A percentile compares a stretch with the other conserved stretches of the same genome.
Conservation (phyloP, 1,140 invertebrate genomes). For the Drosophila bocki region DNA sequence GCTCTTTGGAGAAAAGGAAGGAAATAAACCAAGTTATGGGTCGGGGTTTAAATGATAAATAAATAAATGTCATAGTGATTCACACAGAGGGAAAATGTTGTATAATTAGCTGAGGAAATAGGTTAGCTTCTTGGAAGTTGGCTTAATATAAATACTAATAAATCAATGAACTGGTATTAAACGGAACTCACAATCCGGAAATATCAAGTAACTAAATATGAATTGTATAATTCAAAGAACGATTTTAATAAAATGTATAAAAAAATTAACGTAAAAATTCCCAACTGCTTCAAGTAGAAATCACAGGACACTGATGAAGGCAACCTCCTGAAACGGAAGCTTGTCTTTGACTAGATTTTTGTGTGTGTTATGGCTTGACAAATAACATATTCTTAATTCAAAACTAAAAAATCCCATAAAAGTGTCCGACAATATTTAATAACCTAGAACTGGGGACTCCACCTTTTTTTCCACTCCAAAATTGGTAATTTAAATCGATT, state of each 20-base stretch:
- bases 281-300: not conserved
- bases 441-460: not conserved
- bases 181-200: no score
- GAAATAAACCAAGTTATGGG: slow-evolving; percentile 28
- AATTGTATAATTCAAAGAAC: not conserved
- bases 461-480: slow-evolving; percentile 14
- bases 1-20: slow-evolving; percentile 31
- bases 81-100: not conserved
- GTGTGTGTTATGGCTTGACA: no score
- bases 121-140: slow-evolving; percentile 24
- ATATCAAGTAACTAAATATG: not conserved
- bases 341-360: not conserved
- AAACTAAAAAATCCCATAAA: not conserved
- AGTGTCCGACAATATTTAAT: not conserved
- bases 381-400: not conserved
- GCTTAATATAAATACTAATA: not conserved
- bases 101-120: slow-evolving; percentile 6
- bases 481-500: slow-evolving; percentile 22
- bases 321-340: not conserved
- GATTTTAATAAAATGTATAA: not conserved
- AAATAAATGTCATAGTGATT: slow-evolving; percentile 36
- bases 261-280: not conserved
- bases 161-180: not conserved
- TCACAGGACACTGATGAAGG: not conserved
- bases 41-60: slow-evolving; percentile 9